These are phyloP conservation scores for Sinocyclocheilus anshuiensis DNA, from an alignment of 2,113 vertebrate species.

Conservation along the genomic window DNA sequence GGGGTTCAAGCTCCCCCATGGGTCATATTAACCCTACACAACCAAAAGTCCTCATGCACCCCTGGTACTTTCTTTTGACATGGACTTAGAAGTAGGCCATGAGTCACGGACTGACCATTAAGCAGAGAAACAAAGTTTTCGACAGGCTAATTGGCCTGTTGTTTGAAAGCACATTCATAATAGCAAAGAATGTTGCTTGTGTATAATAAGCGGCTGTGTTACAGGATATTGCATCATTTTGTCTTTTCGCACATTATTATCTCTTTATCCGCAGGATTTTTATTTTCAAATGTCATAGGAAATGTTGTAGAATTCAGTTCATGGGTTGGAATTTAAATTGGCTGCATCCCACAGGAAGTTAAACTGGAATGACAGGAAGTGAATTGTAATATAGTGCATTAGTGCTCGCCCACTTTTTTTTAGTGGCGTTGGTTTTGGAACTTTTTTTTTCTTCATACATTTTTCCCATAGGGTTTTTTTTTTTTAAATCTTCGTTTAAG, in stretches of 20 bases:
- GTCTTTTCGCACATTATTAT: conserved; percentile 12
- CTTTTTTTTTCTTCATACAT: no score
- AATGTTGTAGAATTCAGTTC: background rate
- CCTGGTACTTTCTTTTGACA: conserved; percentile 30
- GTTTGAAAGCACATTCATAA: conserved; percentile 4
- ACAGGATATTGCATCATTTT: conserved; percentile 12
- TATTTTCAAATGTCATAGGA: background rate
- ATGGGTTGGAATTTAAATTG: background rate
- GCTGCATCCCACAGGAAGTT: background rate
- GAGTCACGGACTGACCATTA: conserved; percentile 30
- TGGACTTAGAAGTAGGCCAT: background rate
- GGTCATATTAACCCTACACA: conserved; percentile 69
- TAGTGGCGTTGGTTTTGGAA: no score
- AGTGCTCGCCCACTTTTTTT: no score
- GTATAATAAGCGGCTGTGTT: background rate
- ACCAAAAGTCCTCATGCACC: conserved; percentile 54
- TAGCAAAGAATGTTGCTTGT: background rate
- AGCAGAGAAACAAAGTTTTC: background rate
- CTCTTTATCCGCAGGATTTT: background rate
- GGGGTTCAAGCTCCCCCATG: conserved; percentile 58
- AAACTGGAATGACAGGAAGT: background rate
- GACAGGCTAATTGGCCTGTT: background rate
- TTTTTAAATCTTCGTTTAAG: no score
- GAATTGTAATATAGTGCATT: background rate
- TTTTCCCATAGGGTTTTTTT: no score